Evolutionary conservation across 2,888 invertebrate genomes (phyloP).

Genomic region (Hirtodrosophila cameraria): DNA sequence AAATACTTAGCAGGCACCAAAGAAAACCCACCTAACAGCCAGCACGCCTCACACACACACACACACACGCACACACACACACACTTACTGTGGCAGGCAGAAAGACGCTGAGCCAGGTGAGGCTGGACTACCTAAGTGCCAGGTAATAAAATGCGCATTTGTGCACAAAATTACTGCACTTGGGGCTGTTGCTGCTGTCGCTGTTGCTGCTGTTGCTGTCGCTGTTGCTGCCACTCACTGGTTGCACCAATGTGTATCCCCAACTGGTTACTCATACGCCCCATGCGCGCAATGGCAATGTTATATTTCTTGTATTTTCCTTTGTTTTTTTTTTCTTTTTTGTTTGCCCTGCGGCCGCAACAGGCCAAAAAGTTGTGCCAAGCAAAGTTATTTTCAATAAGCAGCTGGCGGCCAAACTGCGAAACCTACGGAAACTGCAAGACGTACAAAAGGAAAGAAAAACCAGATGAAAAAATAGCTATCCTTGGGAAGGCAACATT

Average conservation of each 20-base stretch:
- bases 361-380: conserved; percentile 56
- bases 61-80: conserved; percentile 3
- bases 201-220: conserved; percentile 6
- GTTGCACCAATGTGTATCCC: conserved; percentile 21
- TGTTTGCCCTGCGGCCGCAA: conserved; percentile 30
- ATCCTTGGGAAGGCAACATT: no score
- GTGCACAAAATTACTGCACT: conserved; percentile 69
- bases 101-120: conserved; percentile 16
- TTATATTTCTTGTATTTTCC: conserved; percentile 13
- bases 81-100: neutral
- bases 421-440: conserved; percentile 40
- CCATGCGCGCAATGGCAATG: conserved; percentile 10
- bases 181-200: conserved; percentile 30
- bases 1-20: conserved; percentile 55
- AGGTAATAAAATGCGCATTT: conserved; percentile 78
- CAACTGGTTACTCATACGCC: conserved; percentile 34
- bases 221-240: conserved; percentile 10
- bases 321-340: conserved; percentile 9
- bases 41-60: conserved; percentile 19
- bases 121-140: conserved; percentile 47
- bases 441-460: conserved; percentile 14
- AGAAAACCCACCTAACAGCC: conserved; percentile 22
- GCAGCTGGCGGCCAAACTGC: conserved; percentile 41
- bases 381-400: conserved; percentile 72
- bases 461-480: neutral